Base-by-base conservation (phyloP, 2,888 invertebrate species). In the Lottia scabra region DNA sequence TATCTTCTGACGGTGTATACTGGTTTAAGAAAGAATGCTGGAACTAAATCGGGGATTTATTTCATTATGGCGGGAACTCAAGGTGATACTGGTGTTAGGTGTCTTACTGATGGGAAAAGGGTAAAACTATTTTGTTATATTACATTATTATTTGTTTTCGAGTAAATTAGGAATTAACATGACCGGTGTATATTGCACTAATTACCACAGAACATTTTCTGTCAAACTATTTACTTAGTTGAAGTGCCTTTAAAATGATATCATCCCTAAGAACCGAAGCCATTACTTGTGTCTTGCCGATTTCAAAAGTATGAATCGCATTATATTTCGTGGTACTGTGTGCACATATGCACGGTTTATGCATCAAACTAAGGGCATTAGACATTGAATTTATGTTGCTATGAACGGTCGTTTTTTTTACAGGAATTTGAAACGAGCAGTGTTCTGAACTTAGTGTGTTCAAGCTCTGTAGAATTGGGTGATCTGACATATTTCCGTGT, bases 381-480 rank as follows among this genome's bases (percentile, higher is more conserved):
- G n/a, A n/a, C n/a, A n/a, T n/a, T n/a, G n/a, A n/a, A n/a, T n/a
- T n/a, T n/a, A n/a, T n/a, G n/a, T n/a, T n/a, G n/a, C n/a, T 63
- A 15, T 46, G 5, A 30, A 30, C 30, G 30, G 30, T 38, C 10
- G 1, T 8, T 43, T 13, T 68, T 13, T 26, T 13, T 68, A 1
- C 64, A 84, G 84, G 78, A 76, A 15, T 81, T 81, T 46, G 64
- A 66, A 5, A 80, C 83, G 0, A 83, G 85, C 19, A 85, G 84
- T 72, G 81, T 87, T 1, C 73, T 81, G 75, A 79, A 81, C 69
- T 85, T 81, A 75, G 71, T 87, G 44, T 77, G 87, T 81, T 81
- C 83, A 15, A 80, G 80, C 1, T 78, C 79, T 77, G 85, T 72
- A 78, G 83, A 65, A n/a, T 84, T 91, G 19, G 90, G 90, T 1